Base-by-base conservation (phyloP, 1,140 invertebrate genomes). In the Nautilus pompilius region DNA sequence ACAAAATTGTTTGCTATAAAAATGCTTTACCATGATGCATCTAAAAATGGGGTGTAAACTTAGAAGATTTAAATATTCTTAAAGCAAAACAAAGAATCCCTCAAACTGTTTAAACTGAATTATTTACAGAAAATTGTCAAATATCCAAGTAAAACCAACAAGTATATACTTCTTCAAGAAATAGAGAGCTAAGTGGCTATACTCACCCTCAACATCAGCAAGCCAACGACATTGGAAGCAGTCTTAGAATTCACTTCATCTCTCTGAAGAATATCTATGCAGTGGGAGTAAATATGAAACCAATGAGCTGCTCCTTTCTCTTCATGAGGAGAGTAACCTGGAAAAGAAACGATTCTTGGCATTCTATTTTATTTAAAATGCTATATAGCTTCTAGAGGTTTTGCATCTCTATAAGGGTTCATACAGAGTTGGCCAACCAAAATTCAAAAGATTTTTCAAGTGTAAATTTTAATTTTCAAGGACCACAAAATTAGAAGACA, bases 171-270 rank as follows among this genome's bases (percentile, higher is more conserved):
- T n/a, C n/a, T n/a, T n/a, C n/a, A n/a, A n/a, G n/a, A n/a, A n/a
- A n/a, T n/a, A n/a, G n/a, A n/a, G n/a, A n/a, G n/a, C n/a, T n/a
- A n/a, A n/a, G n/a, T n/a, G n/a, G n/a, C 15, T 3, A 28, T 8
- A 45, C 36, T 22, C 65, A 80, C 79, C 74, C 80, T 73, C 17
- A 77, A 60, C 61, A 80, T 70, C 3, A 81, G 65, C 17, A 79
- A 58, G 5, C 76, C 75, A 36, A 79, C 69, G 26, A 80, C 63
- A 36, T 76, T 69, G 13, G 75, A 70, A 5, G 72, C 72, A 33
- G 69, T 66, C 60, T 78, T 76, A 45, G 73, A 71, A 56, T 75
- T 73, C 58, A 78, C 59, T 56, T 81, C 75, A 64, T 74, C 70
- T 60, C 71, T 73, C 54, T 77, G 74, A 22, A 81, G 59, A 20